A percentile compares a stretch with the other conserved stretches of the same genome.
These are phyloP conservation scores for Okapia johnstoni DNA, from an alignment of 2,113 vertebrate genomes.

Conservation along the genomic window DNA sequence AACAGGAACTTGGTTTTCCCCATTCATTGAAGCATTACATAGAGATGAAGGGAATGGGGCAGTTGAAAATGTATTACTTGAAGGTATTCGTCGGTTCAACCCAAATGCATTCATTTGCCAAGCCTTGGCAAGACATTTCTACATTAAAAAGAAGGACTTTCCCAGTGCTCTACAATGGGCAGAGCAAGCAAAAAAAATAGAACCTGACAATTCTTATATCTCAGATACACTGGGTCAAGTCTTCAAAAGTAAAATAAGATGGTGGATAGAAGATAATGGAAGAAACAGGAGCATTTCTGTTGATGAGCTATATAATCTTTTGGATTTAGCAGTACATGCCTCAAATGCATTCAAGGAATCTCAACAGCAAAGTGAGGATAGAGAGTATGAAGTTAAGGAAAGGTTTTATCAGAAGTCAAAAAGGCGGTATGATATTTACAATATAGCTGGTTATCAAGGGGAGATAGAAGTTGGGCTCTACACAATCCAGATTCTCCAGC, in stretches of 20 bases:
- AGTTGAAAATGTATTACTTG: slow-evolving; percentile 73
- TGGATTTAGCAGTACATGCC: slow-evolving; percentile 79
- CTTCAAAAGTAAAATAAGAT: slow-evolving; percentile 84
- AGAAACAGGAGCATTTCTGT: slow-evolving; percentile 63
- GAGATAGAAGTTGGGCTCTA: slow-evolving; percentile 85
- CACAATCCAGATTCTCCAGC: slow-evolving; percentile 79
- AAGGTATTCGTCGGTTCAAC: slow-evolving; percentile 76
- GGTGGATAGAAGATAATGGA: slow-evolving; percentile 57
- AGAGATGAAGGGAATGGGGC: slow-evolving; percentile 73
- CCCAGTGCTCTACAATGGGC: slow-evolving; percentile 77
- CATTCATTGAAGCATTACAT: slow-evolving; percentile 84
- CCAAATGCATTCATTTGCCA: slow-evolving; percentile 83
- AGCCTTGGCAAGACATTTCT: slow-evolving; percentile 86
- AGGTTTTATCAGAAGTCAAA: slow-evolving; percentile 56
- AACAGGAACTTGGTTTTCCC: slow-evolving; percentile 82
- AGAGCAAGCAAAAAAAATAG: slow-evolving; percentile 76
- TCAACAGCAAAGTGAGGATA: slow-evolving; percentile 81
- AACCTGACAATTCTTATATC: slow-evolving; percentile 82
- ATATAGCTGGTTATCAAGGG: slow-evolving; percentile 82
- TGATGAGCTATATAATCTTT: slow-evolving; percentile 63
- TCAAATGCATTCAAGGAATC: slow-evolving; percentile 82
- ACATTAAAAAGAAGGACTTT: slow-evolving; percentile 84
- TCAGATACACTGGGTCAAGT: slow-evolving; percentile 88
- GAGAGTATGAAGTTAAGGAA: slow-evolving; percentile 64
- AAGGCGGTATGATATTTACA: slow-evolving; percentile 77